Conservation (phyloP, 2,113 vertebrate genomes). For the Plestiodon gilberti region DNA sequence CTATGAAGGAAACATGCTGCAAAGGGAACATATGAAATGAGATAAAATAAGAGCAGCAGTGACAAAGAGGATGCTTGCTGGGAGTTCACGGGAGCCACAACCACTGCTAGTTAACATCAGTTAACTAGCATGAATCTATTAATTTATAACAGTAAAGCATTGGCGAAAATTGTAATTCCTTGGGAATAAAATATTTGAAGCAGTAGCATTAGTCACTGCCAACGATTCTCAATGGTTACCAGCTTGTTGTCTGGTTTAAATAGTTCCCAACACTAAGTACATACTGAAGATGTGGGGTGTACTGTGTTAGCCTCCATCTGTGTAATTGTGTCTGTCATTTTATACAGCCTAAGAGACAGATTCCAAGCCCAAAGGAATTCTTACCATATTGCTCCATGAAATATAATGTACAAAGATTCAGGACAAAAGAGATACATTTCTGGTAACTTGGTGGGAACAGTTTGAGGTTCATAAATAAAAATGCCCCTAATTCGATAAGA, state of each 20-base stretch:
- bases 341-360: background rate
- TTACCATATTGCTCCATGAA: background rate
- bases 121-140: background rate
- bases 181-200: background rate
- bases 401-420: background rate
- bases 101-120: background rate
- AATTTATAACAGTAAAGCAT: background rate
- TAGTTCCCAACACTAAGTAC: too few species aligned
- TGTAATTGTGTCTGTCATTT: background rate
- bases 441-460: background rate
- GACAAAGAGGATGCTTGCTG: background rate
- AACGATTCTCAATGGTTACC: background rate
- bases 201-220: background rate
- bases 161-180: background rate
- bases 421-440: background rate
- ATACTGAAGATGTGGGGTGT: background rate
- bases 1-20: too few species aligned
- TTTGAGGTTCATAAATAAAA: constrained; percentile 4
- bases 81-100: background rate
- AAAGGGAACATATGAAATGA: too few species aligned
- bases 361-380: background rate
- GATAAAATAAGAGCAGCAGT: too few species aligned
- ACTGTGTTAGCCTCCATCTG: background rate
- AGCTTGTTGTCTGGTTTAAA: background rate
- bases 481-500: background rate